phyloP scores from a whole-genome alignment of 1,140 invertebrate genomes.

The Ridgeia piscesae region DNA sequence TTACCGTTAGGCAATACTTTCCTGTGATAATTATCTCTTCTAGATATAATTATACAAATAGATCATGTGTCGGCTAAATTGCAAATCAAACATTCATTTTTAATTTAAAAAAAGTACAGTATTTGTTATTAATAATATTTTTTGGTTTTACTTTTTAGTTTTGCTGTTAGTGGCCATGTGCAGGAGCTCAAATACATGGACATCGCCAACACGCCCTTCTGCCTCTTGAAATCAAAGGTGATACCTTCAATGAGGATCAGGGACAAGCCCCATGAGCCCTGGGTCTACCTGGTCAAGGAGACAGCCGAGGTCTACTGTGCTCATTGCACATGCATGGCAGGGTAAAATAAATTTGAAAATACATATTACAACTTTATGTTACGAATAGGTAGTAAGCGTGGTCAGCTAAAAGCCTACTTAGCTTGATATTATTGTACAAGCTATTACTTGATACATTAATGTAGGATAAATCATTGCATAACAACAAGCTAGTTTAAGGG shows the following conservation, averaged over 20 bases:
- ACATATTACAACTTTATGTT: not conserved
- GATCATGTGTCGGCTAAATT: too few species aligned
- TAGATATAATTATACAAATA: too few species aligned
- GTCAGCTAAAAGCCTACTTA: not conserved
- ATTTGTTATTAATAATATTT: too few species aligned
- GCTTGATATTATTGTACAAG: not conserved
- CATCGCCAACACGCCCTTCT: not conserved
- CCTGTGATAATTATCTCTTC: too few species aligned
- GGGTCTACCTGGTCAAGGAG: not conserved
- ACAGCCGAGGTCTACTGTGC: too few species aligned
- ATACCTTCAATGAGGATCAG: not conserved
- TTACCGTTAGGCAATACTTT: too few species aligned
- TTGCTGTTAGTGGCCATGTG: slow-evolving; percentile 11
- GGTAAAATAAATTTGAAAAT: not conserved
- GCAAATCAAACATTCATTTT: too few species aligned
- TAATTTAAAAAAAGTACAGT: too few species aligned
- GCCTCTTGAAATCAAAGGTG: not conserved
- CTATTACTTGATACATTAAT: not conserved
- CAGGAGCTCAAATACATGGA: not conserved
- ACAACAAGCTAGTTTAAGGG: too few species aligned
- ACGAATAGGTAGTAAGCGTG: not conserved
- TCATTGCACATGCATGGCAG: too few species aligned
- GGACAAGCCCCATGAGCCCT: slow-evolving; percentile 13
- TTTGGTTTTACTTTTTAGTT: not conserved
- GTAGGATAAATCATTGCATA: too few species aligned